Conservation (phyloP, 2,113 vertebrate species). For the Philantomba maxwellii region DNA sequence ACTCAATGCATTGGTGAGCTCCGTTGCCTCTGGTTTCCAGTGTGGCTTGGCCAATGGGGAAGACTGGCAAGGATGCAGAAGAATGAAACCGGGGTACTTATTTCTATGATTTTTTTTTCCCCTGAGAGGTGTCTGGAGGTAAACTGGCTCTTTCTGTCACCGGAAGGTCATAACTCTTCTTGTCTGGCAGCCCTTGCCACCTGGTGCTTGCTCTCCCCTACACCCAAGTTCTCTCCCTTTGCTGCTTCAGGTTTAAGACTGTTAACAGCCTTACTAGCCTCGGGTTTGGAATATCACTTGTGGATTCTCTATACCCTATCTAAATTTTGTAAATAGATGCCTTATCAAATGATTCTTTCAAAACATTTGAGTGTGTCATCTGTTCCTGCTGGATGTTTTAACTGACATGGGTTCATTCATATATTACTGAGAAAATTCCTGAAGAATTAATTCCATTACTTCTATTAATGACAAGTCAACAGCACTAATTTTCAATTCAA, state of each 20-base stretch:
- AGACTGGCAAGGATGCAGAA: neutral
- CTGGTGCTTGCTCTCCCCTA: neutral
- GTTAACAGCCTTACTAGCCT: neutral
- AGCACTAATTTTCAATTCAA: conserved; percentile 24
- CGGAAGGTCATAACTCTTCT: neutral
- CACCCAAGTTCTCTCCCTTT: neutral
- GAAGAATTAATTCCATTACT: neutral
- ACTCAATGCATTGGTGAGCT: neutral
- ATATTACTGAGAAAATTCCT: neutral
- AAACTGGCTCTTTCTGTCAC: neutral
- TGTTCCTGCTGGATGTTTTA: neutral
- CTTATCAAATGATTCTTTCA: conserved; percentile 2
- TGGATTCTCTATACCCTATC: neutral
- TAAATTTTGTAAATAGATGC: neutral
- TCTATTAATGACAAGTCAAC: neutral
- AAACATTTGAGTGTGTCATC: neutral
- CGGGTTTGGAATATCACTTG: neutral
- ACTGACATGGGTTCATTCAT: neutral
- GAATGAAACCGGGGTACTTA: neutral
- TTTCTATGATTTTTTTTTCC: neutral
- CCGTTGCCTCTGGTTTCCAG: neutral
- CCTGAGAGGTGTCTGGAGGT: neutral
- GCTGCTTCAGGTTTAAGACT: neutral
- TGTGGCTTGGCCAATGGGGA: neutral
- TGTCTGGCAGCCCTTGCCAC: neutral